Percentiles rank a stretch among this genome's conserved stretches.
Conservation (phyloP, 2,888 invertebrate species). For the Argyresthia albistria region DNA sequence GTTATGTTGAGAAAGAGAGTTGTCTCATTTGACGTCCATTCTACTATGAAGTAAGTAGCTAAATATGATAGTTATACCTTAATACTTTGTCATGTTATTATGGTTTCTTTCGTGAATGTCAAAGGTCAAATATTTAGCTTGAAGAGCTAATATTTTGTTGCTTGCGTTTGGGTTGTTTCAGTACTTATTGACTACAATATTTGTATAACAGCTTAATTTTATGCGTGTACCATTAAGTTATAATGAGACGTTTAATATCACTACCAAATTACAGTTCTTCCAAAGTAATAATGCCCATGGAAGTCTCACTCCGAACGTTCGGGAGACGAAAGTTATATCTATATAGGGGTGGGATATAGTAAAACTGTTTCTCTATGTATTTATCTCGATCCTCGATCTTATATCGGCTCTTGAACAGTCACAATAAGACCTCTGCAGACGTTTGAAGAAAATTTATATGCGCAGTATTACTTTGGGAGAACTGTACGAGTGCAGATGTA, state of each 20-base stretch:
- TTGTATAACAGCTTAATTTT: neutral
- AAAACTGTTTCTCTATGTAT: too few species aligned
- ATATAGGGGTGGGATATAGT: too few species aligned
- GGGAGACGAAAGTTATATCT: too few species aligned
- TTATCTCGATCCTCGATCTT: too few species aligned
- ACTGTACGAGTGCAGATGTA: too few species aligned
- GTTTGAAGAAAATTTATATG: too few species aligned
- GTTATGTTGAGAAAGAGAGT: neutral
- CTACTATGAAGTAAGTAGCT: constrained; percentile 8
- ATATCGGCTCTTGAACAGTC: too few species aligned
- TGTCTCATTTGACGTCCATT: constrained; percentile 6
- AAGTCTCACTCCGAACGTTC: too few species aligned
- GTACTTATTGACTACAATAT: neutral
- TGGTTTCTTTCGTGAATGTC: neutral
- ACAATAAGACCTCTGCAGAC: too few species aligned
- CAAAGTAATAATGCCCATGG: too few species aligned
- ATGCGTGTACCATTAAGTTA: neutral
- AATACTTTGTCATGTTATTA: constrained; percentile 22
- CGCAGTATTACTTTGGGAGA: too few species aligned
- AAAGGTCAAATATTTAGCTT: neutral
- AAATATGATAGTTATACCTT: constrained; percentile 9
- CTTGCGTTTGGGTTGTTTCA: neutral
- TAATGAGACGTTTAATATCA: neutral
- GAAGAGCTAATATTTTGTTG: neutral
- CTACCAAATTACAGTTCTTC: too few species aligned